Conservation (phyloP, 2,797 vertebrate genomes). For the Ataeniobius toweri region DNA sequence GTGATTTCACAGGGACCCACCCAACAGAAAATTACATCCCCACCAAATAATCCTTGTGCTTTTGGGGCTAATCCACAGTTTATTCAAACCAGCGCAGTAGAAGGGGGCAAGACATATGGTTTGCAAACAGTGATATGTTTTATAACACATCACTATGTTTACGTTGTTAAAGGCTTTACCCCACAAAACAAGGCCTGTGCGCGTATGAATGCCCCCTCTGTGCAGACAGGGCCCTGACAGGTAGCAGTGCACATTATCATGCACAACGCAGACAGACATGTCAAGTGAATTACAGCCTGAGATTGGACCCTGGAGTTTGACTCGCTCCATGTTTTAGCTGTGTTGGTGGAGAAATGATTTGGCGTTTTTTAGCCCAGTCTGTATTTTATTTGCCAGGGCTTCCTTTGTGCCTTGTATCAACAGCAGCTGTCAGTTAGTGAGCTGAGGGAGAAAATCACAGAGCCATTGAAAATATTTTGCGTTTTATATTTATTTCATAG, state of each 20-base stretch:
- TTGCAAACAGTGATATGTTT: conserved; percentile 67
- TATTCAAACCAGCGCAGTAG: conserved; percentile 17
- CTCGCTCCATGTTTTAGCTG: conserved; percentile 29
- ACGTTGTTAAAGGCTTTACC: conserved; percentile 58
- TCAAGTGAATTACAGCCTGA: conserved; percentile 56
- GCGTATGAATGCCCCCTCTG: conserved; percentile 72
- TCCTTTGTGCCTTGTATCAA: conserved; percentile 30
- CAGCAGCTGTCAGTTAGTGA: conserved; percentile 19
- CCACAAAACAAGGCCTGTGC: conserved; percentile 53
- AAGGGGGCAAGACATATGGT: conserved; percentile 32
- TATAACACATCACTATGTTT: conserved; percentile 67
- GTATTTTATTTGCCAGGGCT: conserved; percentile 36
- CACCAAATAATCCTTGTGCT: conserved; percentile 3
- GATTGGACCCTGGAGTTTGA: conserved; percentile 32
- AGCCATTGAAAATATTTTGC: neutral
- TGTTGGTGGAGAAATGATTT: conserved; percentile 32
- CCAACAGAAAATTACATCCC: neutral
- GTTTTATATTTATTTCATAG: neutral
- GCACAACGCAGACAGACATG: conserved; percentile 53
- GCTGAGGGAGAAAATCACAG: conserved; percentile 7
- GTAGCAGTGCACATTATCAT: conserved; percentile 60
- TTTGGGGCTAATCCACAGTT: neutral
- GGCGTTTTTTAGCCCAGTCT: conserved; percentile 21
- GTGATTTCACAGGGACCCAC: neutral
- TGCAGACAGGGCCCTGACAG: conserved; percentile 63